Conservation (phyloP, 2,888 invertebrate species). For the Chymomyza fuscimana region DNA sequence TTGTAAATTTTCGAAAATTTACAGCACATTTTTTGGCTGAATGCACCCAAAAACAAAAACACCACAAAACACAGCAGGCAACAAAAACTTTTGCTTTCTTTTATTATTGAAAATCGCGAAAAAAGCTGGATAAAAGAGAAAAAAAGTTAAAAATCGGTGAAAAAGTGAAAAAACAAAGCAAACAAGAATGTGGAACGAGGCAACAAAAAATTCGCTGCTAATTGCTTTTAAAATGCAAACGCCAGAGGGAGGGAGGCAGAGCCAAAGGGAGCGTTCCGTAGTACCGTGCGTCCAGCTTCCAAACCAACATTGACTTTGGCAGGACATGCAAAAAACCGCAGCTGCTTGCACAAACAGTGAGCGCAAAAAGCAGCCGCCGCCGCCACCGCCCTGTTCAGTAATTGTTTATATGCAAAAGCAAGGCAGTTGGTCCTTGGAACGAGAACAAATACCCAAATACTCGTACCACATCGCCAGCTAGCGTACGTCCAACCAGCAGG, state of each 20-base stretch:
- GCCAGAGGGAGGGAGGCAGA: constrained; percentile 28
- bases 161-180: constrained; percentile 37
- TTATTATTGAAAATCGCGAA: constrained; percentile 65
- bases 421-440: constrained; percentile 9
- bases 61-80: constrained; percentile 10
- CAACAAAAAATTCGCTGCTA: constrained; percentile 66
- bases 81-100: constrained; percentile 32
- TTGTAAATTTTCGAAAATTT: constrained; percentile 32
- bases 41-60: not conserved
- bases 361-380: constrained; percentile 28
- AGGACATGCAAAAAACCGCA: constrained; percentile 57
- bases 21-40: not conserved
- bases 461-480: too few relatives aligned
- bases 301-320: constrained; percentile 67
- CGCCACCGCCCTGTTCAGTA: constrained; percentile 38
- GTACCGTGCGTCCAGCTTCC: constrained; percentile 19
- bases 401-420: constrained; percentile 63
- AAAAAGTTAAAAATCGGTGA: constrained; percentile 50
- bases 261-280: not conserved
- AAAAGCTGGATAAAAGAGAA: constrained; percentile 26
- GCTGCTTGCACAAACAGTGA: constrained; percentile 50
- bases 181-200: constrained; percentile 22
- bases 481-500: constrained; percentile 48
- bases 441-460: constrained; percentile 8
- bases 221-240: constrained; percentile 73